A percentile compares a stretch with the other conserved stretches of the same genome.
phyloP scores from a whole-genome alignment of 2,113 vertebrate genomes.

The Percopsis transmontana region DNA sequence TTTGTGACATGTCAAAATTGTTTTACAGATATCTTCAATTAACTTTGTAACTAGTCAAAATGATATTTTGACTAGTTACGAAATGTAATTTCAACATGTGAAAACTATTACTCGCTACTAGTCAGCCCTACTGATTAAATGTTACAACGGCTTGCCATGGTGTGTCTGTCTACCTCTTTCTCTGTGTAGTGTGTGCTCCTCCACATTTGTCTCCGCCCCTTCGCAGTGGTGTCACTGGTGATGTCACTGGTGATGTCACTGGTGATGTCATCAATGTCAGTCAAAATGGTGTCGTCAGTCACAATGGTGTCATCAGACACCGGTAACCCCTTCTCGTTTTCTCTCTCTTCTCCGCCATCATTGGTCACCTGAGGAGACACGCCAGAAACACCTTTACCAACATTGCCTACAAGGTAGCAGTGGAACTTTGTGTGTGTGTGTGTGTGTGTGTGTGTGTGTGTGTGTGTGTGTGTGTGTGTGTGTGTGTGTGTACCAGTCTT shows the following conservation, averaged over 20 bases:
- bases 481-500: conserved; percentile 53
- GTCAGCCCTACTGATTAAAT: no score
- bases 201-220: conserved; percentile 86
- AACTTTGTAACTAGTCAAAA: no score
- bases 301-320: background rate
- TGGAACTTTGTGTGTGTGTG: background rate
- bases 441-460: conserved; percentile 2
- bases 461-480: background rate
- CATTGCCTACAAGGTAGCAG: background rate
- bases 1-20: no score
- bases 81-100: no score
- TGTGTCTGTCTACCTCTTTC: conserved; percentile 76
- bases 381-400: background rate
- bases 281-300: conserved; percentile 51
- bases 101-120: no score
- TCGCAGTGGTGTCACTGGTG: conserved; percentile 69
- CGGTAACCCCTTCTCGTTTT: conserved; percentile 58
- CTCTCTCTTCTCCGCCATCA: background rate
- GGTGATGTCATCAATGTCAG: conserved; percentile 54
- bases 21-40: no score
- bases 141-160: no score
- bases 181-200: conserved; percentile 77
- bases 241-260: conserved; percentile 25
- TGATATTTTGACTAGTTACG: no score
- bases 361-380: conserved; percentile 25